Evolutionary conservation across 64 coral and sea anemone species (phyloP).

Genomic region (Porites australiensis): DNA sequence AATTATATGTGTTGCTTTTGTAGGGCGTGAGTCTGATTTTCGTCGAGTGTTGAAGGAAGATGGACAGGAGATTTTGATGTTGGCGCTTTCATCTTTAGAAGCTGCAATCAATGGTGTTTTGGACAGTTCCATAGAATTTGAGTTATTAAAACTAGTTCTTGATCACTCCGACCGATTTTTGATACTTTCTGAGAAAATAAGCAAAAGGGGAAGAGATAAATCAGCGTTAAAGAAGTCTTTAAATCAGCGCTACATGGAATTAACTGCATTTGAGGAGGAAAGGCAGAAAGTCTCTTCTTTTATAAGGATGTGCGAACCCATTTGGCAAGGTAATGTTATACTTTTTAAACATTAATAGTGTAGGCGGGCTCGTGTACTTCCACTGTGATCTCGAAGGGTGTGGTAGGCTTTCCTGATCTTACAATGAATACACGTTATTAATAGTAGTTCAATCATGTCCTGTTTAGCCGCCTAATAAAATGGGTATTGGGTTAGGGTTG

Average conservation of each 20-base stretch:
- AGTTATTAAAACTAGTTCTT: constrained; percentile 8
- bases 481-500: not conserved
- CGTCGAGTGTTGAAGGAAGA: constrained; percentile 31
- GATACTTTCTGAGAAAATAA: not conserved
- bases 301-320: not conserved
- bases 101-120: constrained; percentile 18
- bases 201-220: too few relatives aligned
- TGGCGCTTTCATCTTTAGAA: constrained; percentile 45
- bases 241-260: not conserved
- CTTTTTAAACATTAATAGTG: too few relatives aligned
- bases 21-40: constrained; percentile 49
- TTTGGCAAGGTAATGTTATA: constrained; percentile 7
- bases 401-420: too few relatives aligned
- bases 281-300: not conserved
- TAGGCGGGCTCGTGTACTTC: too few relatives aligned
- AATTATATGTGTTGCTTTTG: not conserved
- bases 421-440: too few relatives aligned
- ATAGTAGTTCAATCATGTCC: too few relatives aligned
- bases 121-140: constrained; percentile 36
- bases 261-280: not conserved
- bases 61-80: constrained; percentile 55
- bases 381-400: too few relatives aligned
- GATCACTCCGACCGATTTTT: constrained; percentile 40
- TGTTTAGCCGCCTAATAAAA: too few relatives aligned
- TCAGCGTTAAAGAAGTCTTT: not conserved